These are phyloP conservation scores for Ascidia mentula DNA, from an alignment of 23 tunicate genomes.

Conservation along the genomic window DNA sequence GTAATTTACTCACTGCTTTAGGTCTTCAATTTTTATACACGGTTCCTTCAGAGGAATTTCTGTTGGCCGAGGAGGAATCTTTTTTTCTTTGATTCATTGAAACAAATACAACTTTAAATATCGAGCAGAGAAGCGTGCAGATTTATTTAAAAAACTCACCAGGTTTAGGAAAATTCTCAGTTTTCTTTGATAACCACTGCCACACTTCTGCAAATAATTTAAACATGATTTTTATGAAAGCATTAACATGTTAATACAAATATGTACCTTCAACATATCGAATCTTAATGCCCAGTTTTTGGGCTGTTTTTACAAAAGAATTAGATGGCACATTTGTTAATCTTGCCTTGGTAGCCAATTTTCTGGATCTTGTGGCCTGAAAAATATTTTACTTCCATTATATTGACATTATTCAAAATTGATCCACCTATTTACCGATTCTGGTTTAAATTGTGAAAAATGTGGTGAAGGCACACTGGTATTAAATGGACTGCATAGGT, in stretches of 20 bases:
- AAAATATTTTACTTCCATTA: not conserved
- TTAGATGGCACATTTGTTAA: not conserved
- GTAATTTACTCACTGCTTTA: slow-evolving; percentile 10
- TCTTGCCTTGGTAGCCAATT: slow-evolving; percentile 36
- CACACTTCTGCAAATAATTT: slow-evolving; percentile 10
- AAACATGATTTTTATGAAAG: not conserved
- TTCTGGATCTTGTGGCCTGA: slow-evolving; percentile 27
- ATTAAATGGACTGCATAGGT: not conserved
- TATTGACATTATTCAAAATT: not conserved
- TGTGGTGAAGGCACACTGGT: not conserved
- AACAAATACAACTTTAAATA: not conserved
- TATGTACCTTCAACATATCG: slow-evolving; percentile 25
- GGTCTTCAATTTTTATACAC: slow-evolving; percentile 44
- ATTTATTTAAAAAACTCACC: not conserved
- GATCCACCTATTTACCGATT: not conserved
- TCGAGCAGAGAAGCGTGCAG: not conserved
- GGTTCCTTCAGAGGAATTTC: slow-evolving; percentile 33
- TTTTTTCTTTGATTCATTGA: not conserved
- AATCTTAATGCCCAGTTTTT: slow-evolving; percentile 42
- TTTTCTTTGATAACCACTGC: slow-evolving; percentile 35
- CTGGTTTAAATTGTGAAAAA: not conserved
- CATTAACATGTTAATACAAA: not conserved
- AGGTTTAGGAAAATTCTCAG: not conserved
- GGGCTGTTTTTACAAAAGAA: slow-evolving; percentile 26
- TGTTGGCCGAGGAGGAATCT: not conserved